phyloP scores from a whole-genome alignment of 2,113 vertebrate species.

The Rhombomys opimus region DNA sequence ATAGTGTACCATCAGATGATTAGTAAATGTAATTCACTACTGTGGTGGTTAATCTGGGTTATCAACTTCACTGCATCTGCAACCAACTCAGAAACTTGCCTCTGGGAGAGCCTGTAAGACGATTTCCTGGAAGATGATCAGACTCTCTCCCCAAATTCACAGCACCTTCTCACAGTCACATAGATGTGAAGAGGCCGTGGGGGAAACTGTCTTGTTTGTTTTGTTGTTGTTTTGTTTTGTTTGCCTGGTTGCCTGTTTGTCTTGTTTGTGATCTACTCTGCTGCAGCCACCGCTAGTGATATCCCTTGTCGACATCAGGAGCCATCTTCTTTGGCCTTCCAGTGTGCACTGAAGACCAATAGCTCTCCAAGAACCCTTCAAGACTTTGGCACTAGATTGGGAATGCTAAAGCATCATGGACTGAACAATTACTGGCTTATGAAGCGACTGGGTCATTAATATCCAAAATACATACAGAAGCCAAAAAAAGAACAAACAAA shows the following conservation, averaged over 20 bases:
- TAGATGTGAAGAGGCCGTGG: not conserved
- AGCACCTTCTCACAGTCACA: not conserved
- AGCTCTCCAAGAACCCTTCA: not conserved
- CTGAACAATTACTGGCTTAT: not conserved
- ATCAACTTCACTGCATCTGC: not conserved
- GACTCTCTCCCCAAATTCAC: not conserved
- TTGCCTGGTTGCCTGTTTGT: not conserved
- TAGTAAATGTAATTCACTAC: not conserved
- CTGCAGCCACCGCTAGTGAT: too few species aligned
- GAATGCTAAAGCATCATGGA: not conserved
- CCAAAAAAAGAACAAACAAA: not conserved
- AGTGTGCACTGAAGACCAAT: not conserved
- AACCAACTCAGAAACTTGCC: not conserved
- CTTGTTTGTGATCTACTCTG: not conserved
- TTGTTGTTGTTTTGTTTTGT: too few species aligned
- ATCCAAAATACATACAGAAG: not conserved
- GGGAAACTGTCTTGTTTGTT: not conserved
- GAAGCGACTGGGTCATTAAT: not conserved
- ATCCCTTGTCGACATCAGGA: not conserved
- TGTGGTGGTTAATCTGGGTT: not conserved
- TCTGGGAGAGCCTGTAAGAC: not conserved
- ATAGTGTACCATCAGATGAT: not conserved
- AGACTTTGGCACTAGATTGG: not conserved
- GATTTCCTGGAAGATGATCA: not conserved
- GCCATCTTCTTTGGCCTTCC: not conserved